Base-by-base conservation (phyloP, 1,140 invertebrate species). In the Drosophila ohnishii region DNA sequence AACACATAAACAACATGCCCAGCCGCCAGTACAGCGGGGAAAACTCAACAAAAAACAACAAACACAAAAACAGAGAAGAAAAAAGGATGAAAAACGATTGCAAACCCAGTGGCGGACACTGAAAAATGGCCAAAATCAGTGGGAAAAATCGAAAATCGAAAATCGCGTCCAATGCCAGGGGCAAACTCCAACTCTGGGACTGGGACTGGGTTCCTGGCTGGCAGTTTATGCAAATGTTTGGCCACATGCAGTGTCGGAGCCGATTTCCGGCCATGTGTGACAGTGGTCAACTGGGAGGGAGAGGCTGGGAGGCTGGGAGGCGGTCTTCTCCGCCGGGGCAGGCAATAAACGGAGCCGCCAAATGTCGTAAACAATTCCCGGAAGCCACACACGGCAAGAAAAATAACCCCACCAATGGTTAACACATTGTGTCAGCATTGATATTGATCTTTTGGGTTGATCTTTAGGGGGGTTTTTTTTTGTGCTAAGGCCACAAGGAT, bases 1-100 rank as follows among this genome's bases (percentile, higher is more conserved):
- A 90, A 90, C 86, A 90, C 86, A 90, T 90, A 90, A 90, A 90
- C 86, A 90, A 90, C 86, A 86, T 79, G 77, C 71, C 69, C 80
- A 61, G 64, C 67, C 56, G 64, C 67, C 56, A 44, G 45, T 28
- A 14, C 25, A 16, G n/a, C 42, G 1, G 22, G 19, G 2, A 45
- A 22, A 45, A 22, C 22, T 44, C 42, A 25, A 45, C 32, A 45
- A 47, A 25, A 32, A 48, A 9, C 4, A 28, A 28, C 4, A 51
- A 51, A 25, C 40, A 16, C 25, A 47, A 48, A 58, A 39, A 1
- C 39, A 47, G 39, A 44, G 39, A 10, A 35, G 51, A 44, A 30
- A 71, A 8, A 47, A 8, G 1, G 35, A 65, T 51, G 64, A 80
- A 72, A 65, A 71, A 78, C 32, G 19, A 19, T 35, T 45, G 42